These are phyloP conservation scores for Lepidotrigona ventralis DNA, from an alignment of 1,140 invertebrate genomes.

Conservation along the genomic window DNA sequence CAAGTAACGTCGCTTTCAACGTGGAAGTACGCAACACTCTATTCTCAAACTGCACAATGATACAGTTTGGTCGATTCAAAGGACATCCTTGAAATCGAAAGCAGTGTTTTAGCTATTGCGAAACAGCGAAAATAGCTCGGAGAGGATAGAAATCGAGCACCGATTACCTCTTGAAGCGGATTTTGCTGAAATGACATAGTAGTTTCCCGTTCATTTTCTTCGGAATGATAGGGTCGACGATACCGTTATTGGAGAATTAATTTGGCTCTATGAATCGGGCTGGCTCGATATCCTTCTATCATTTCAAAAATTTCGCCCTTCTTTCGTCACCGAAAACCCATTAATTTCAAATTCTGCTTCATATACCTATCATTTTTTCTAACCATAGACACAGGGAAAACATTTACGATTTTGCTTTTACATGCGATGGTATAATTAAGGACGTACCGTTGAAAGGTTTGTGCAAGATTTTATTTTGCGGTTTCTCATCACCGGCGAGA, in stretches of 20 bases:
- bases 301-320: conserved; percentile 39
- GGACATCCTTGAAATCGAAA: conserved; percentile 39
- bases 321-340: conserved; percentile 47
- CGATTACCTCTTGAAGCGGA: conserved; percentile 7
- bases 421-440: conserved; percentile 6
- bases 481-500: conserved; percentile 7
- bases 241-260: conserved; percentile 68
- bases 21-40: not conserved
- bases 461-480: conserved; percentile 8
- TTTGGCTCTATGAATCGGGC: conserved; percentile 51
- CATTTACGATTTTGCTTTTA: not conserved
- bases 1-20: not conserved
- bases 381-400: not conserved
- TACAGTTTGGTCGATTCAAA: not conserved
- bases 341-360: conserved; percentile 2
- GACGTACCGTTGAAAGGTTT: not conserved
- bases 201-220: conserved; percentile 54
- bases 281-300: conserved; percentile 8
- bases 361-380: conserved; percentile 26
- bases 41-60: not conserved
- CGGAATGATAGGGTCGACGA: conserved; percentile 57
- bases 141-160: not conserved
- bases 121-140: conserved; percentile 38
- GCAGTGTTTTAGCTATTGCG: conserved; percentile 43
- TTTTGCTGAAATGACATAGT: conserved; percentile 70